Conservation (phyloP, 2,888 invertebrate species). For the Trissoscelio sp. region DNA sequence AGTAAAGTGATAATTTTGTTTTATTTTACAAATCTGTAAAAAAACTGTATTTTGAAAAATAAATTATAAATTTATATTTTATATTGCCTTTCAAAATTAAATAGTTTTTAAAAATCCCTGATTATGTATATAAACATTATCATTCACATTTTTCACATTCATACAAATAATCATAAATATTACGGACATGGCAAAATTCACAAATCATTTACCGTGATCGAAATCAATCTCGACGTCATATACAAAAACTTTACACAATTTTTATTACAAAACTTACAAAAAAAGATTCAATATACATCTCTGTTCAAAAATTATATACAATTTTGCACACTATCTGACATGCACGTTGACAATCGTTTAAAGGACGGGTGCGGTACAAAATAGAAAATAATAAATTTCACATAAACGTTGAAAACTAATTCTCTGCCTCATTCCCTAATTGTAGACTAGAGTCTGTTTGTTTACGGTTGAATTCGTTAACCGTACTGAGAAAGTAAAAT, state of each 20-base stretch:
- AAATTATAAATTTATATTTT: too few species aligned
- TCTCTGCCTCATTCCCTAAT: conserved; percentile 16
- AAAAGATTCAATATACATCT: conserved; percentile 30
- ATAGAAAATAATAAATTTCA: conserved; percentile 25
- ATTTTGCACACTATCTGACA: conserved; percentile 26
- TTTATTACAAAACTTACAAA: conserved; percentile 43
- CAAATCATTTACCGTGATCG: not conserved
- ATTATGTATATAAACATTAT: conserved; percentile 11
- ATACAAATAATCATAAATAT: conserved; percentile 17
- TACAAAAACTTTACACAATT: conserved; percentile 42
- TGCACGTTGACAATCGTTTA: conserved; percentile 17
- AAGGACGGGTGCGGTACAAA: conserved; percentile 38
- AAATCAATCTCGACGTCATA: conserved; percentile 25
- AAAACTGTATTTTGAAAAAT: too few species aligned
- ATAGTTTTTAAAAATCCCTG: not conserved
- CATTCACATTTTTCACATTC: conserved; percentile 8
- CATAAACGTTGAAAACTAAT: conserved; percentile 8
- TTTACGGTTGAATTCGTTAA: not conserved
- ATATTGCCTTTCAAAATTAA: too few species aligned
- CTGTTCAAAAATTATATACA: conserved; percentile 39
- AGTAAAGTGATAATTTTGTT: too few species aligned
- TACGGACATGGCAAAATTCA: not conserved
- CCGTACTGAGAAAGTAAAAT: conserved; percentile 11
- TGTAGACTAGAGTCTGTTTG: conserved; percentile 49
- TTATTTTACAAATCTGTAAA: too few species aligned